phyloP scores from a whole-genome alignment of 2,113 vertebrate genomes.

The Anthoscopus minutus region DNA sequence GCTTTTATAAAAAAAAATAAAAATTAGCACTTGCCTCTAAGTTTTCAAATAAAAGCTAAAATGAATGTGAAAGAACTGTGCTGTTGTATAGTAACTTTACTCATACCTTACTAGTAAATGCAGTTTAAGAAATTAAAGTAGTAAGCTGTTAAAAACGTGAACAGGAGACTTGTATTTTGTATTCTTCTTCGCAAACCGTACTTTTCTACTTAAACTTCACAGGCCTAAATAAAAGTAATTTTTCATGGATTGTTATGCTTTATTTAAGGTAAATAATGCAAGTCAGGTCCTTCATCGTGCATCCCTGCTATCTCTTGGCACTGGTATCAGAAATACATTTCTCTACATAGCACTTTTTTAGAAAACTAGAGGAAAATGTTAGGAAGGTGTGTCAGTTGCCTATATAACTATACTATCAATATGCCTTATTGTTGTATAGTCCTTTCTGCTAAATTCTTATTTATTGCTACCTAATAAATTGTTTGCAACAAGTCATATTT shows the following conservation, averaged over 20 bases:
- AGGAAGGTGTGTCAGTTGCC: background rate
- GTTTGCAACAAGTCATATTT: background rate
- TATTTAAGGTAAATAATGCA: background rate
- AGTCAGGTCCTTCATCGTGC: background rate
- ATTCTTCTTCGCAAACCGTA: background rate
- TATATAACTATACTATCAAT: background rate
- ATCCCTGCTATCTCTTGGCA: background rate
- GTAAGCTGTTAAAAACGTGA: background rate
- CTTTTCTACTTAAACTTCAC: slow-evolving; percentile 26
- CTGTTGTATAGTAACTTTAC: slow-evolving; percentile 7
- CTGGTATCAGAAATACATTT: slow-evolving; percentile 1
- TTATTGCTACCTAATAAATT: slow-evolving; percentile 51
- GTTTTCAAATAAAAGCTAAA: slow-evolving; percentile 29
- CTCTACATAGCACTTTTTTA: slow-evolving; percentile 18
- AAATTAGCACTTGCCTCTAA: background rate
- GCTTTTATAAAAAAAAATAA: background rate
- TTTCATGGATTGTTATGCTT: background rate
- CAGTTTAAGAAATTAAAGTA: slow-evolving; percentile 1
- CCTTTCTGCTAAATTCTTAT: slow-evolving; percentile 23
- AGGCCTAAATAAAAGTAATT: background rate
- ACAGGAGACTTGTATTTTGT: background rate
- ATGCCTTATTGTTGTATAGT: slow-evolving; percentile 27
- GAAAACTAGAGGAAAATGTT: background rate
- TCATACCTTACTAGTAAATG: background rate
- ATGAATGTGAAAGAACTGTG: slow-evolving; percentile 23